Evolutionary conservation across 37 sponge, comb jelly and placozoan genomes (phyloP).

Genomic region (Trichoplax adhaerens): DNA sequence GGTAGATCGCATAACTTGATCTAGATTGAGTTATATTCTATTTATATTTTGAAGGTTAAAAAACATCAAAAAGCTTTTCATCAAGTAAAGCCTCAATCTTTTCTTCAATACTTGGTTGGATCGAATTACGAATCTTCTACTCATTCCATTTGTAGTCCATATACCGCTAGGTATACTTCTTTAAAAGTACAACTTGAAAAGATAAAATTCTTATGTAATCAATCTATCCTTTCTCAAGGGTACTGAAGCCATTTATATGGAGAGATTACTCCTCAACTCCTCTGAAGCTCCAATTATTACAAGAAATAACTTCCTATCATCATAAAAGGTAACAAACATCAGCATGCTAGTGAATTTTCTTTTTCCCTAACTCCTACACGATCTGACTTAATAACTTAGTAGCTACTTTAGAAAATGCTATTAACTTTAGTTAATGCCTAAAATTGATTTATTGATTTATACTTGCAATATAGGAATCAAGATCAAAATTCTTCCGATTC

Average conservation of each 20-base stretch:
- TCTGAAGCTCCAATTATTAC: conserved; percentile 13
- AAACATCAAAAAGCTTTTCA: too few species aligned
- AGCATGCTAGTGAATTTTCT: too few species aligned
- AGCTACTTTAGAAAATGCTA: too few species aligned
- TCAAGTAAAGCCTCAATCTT: not conserved
- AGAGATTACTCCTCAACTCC: conserved; percentile 25
- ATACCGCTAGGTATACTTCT: conserved; percentile 1
- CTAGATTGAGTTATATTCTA: too few species aligned
- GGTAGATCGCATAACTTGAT: too few species aligned
- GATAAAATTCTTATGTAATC: not conserved
- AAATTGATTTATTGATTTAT: too few species aligned
- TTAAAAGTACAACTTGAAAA: not conserved
- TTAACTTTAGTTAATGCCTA: too few species aligned
- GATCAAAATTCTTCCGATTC: not conserved
- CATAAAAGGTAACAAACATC: not conserved
- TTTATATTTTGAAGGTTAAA: too few species aligned
- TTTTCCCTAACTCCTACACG: too few species aligned
- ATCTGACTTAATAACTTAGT: too few species aligned
- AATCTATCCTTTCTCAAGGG: conserved; percentile 10
- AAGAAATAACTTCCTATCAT: conserved; percentile 16
- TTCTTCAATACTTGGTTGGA: conserved; percentile 5
- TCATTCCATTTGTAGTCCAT: conserved; percentile 4
- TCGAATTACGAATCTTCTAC: not conserved
- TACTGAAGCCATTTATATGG: conserved; percentile 52
- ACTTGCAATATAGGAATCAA: too few species aligned